These are phyloP conservation scores for Brachionus rubens DNA, from an alignment of 1,140 invertebrate species.

Conservation along the genomic window DNA sequence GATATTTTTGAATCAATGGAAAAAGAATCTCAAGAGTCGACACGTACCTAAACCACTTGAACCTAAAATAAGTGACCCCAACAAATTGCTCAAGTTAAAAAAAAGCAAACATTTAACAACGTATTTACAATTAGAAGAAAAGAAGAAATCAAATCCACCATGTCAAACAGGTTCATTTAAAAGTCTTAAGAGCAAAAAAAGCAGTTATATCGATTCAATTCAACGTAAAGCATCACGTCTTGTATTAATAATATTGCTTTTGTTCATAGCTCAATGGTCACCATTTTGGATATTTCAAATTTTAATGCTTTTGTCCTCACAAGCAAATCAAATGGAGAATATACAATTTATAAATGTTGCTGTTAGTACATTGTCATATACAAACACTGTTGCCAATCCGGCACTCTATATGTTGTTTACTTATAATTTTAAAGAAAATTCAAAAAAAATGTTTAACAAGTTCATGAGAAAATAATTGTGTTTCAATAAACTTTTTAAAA, in stretches of 20 bases:
- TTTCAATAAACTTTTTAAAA: too few relatives aligned
- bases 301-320: neutral
- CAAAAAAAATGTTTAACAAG: neutral
- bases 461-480: too few relatives aligned
- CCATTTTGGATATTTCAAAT: conserved; percentile 28
- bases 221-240: neutral
- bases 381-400: conserved; percentile 6
- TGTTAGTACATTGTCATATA: neutral
- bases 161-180: neutral
- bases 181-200: neutral
- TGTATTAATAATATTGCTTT: neutral
- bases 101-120: neutral
- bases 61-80: neutral
- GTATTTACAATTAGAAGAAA: neutral
- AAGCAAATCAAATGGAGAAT: neutral
- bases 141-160: neutral
- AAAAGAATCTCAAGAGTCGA: neutral
- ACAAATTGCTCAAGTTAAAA: neutral
- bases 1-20: neutral
- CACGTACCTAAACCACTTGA: neutral
- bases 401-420: neutral
- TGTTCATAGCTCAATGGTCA: neutral
- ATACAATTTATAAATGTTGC: neutral
- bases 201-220: neutral
- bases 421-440: conserved; percentile 2